phyloP scores from a whole-genome alignment of 2,113 vertebrate species.

The Potamarius usumacintae region DNA sequence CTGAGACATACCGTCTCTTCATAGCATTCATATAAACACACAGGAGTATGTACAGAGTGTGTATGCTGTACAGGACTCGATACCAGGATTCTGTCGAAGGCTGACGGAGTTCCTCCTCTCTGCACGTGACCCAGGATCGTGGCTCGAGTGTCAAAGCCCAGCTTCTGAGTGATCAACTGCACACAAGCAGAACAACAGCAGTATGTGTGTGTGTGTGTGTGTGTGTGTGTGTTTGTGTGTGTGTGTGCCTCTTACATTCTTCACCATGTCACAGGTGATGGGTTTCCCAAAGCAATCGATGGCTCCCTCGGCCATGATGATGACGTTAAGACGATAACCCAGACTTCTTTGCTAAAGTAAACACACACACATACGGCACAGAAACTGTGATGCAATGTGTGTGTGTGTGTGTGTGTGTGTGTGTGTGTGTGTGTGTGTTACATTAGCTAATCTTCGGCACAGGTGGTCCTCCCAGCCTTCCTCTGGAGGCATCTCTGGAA shows the following conservation, averaged over 20 bases:
- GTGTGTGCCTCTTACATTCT: constrained; percentile 67
- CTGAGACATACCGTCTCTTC: neutral
- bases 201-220: neutral
- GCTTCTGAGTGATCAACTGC: constrained; percentile 86
- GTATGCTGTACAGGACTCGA: neutral
- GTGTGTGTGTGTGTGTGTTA: constrained; percentile 50
- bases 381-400: neutral
- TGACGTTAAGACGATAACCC: constrained; percentile 88
- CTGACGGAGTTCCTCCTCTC: constrained; percentile 90
- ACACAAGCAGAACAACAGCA: constrained; percentile 28
- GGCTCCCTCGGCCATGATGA: constrained; percentile 91
- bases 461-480: constrained; percentile 88
- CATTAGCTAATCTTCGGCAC: constrained; percentile 85
- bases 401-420: neutral
- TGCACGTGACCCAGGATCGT: constrained; percentile 95
- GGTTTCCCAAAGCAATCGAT: constrained; percentile 77
- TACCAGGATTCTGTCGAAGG: constrained; percentile 93
- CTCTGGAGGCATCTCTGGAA: constrained; percentile 92
- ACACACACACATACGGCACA: neutral
- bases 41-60: neutral
- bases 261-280: constrained; percentile 85
- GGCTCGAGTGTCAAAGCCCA: constrained; percentile 90
- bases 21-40: neutral
- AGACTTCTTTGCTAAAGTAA: constrained; percentile 78
- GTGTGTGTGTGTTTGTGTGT: neutral